Conservation (phyloP, 23 tunicate genomes). For the Halocynthia aurantium region DNA sequence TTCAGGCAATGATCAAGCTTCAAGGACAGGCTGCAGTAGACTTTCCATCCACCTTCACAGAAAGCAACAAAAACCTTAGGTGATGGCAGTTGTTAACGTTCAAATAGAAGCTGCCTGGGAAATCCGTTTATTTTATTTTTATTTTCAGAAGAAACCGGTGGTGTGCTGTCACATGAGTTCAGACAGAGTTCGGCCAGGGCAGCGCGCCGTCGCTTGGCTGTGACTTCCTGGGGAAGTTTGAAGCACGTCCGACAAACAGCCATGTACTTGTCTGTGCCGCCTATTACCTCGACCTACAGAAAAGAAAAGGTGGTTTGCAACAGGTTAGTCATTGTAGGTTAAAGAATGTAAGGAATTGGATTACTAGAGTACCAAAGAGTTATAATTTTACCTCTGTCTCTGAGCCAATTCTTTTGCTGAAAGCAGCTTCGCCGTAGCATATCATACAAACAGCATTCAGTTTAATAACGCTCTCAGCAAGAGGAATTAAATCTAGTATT, state of each 20-base stretch:
- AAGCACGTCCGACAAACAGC: conserved; percentile 62
- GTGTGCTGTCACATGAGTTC: not conserved
- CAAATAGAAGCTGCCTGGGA: not conserved
- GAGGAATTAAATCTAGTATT: conserved; percentile 47
- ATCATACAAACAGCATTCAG: conserved; percentile 64
- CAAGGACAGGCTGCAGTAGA: too few species aligned
- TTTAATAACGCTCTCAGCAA: conserved; percentile 79
- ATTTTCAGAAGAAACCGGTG: not conserved
- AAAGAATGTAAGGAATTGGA: not conserved
- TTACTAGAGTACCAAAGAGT: not conserved
- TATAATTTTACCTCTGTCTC: conserved; percentile 35
- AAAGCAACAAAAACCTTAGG: too few species aligned
- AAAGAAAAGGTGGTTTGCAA: not conserved
- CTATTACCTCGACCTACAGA: conserved; percentile 51
- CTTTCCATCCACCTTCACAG: too few species aligned
- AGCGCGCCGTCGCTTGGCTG: not conserved
- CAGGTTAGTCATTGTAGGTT: not conserved
- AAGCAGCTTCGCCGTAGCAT: conserved; percentile 74
- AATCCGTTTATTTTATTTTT: not conserved
- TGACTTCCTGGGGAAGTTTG: not conserved
- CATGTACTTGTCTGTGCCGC: conserved; percentile 67
- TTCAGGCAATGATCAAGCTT: too few species aligned
- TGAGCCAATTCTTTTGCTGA: conserved; percentile 45
- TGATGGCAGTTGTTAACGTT: too few species aligned
- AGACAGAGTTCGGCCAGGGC: not conserved